Percentiles rank a stretch among this genome's conserved stretches.
Evolutionary conservation across 2,888 invertebrate genomes (phyloP).

Genomic region (Perithous albicinctus): DNA sequence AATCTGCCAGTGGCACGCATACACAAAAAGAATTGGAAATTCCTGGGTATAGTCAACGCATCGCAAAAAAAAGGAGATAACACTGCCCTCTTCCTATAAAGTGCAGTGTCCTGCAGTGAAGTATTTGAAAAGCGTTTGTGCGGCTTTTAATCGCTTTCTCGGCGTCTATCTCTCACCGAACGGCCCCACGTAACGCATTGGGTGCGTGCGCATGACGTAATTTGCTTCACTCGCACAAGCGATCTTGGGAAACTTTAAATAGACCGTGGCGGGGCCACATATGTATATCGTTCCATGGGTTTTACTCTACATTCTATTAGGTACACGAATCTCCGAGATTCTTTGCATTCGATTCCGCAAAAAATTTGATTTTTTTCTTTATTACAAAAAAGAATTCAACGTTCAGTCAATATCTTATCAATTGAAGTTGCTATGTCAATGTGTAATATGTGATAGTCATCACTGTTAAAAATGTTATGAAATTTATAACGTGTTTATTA

Average conservation of each 20-base stretch:
- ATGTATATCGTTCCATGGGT: slow-evolving; percentile 9
- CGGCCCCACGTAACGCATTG: slow-evolving; percentile 50
- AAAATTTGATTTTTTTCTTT: not conserved
- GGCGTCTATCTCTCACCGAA: slow-evolving; percentile 23
- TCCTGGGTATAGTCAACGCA: not conserved
- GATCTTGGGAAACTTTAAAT: slow-evolving; percentile 67
- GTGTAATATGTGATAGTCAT: too few species aligned
- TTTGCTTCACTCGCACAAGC: slow-evolving; percentile 48
- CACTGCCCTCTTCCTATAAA: slow-evolving; percentile 9
- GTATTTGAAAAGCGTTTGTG: slow-evolving; percentile 18
- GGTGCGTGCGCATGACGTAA: slow-evolving; percentile 62
- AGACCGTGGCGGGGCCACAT: slow-evolving; percentile 60
- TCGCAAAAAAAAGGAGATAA: not conserved
- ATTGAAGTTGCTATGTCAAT: too few species aligned
- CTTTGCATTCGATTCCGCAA: not conserved
- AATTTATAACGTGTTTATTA: too few species aligned
- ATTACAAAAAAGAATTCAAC: not conserved
- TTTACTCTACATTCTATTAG: not conserved
- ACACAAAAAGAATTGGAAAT: slow-evolving; percentile 19
- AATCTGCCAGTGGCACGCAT: not conserved
- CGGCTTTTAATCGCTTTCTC: slow-evolving; percentile 19
- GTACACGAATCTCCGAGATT: not conserved
- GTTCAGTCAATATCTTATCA: too few species aligned
- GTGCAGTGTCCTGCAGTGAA: not conserved
- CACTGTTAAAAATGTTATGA: too few species aligned